phyloP scores from a whole-genome alignment of 2,797 vertebrate species.

The Enteromius paludinosus region DNA sequence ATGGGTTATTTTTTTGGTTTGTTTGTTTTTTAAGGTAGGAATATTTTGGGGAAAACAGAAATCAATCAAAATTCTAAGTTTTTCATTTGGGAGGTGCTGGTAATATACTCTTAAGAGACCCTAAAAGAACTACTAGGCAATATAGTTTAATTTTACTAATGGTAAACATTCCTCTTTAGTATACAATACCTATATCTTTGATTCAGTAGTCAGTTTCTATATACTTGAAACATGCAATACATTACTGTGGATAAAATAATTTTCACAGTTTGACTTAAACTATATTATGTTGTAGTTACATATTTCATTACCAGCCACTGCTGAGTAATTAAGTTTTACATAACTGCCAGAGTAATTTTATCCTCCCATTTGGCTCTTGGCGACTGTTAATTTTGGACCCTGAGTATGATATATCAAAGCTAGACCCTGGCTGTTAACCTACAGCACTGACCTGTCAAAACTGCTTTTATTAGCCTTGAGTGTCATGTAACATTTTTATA shows the following conservation, averaged over 20 bases:
- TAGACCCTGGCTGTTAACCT: constrained; percentile 9
- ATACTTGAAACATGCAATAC: neutral
- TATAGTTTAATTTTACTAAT: neutral
- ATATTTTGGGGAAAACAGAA: neutral
- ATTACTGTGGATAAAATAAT: neutral
- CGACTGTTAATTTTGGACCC: constrained; percentile 1
- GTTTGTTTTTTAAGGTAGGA: neutral
- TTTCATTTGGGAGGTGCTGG: too few relatives aligned
- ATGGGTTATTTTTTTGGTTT: too few relatives aligned
- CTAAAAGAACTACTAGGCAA: too few relatives aligned
- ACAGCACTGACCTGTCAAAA: constrained; percentile 29
- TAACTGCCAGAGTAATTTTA: constrained; percentile 23
- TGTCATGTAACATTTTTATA: constrained; percentile 6
- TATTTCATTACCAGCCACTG: neutral
- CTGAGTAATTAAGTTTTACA: constrained; percentile 7
- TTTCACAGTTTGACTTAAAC: neutral
- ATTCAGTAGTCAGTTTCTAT: neutral
- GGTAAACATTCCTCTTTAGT: neutral
- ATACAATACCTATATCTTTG: neutral
- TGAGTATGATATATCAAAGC: neutral
- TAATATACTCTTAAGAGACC: neutral
- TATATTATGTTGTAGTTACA: neutral
- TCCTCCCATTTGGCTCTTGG: constrained; percentile 3
- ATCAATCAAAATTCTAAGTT: neutral
- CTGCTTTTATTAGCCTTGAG: constrained; percentile 6